Percentiles rank a stretch among this genome's conserved stretches.
These are phyloP conservation scores for Listrodromus nycthemerus DNA, from an alignment of 2,888 invertebrate species.

Conservation along the genomic window DNA sequence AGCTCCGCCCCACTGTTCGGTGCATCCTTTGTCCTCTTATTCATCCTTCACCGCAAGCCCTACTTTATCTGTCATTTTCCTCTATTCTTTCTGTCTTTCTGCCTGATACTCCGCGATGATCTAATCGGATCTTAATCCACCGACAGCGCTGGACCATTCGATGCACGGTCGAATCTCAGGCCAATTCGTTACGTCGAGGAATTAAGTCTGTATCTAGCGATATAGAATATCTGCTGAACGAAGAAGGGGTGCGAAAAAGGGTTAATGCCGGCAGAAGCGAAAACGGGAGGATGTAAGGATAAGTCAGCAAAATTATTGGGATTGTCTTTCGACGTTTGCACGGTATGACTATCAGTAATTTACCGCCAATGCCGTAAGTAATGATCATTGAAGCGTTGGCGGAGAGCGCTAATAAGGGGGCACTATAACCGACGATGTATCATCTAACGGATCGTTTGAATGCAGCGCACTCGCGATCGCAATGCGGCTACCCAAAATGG, in stretches of 20 bases:
- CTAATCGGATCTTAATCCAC: background rate
- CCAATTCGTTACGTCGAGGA: background rate
- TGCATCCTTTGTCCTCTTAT: slow-evolving; percentile 25
- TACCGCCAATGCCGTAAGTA: slow-evolving; percentile 74
- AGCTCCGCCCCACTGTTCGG: slow-evolving; percentile 50
- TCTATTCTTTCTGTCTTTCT: background rate
- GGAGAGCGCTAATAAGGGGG: slow-evolving; percentile 63
- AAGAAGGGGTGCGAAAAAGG: background rate
- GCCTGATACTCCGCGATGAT: background rate
- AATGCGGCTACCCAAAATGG: slow-evolving; percentile 56
- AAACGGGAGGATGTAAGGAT: slow-evolving; percentile 65
- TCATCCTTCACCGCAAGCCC: background rate
- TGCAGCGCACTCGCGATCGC: slow-evolving; percentile 21
- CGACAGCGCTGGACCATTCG: background rate
- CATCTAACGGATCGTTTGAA: slow-evolving; percentile 54
- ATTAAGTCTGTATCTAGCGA: background rate
- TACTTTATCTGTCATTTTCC: background rate
- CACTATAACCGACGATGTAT: slow-evolving; percentile 50
- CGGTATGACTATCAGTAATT: slow-evolving; percentile 72
- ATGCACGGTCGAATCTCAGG: background rate
- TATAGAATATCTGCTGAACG: slow-evolving; percentile 1
- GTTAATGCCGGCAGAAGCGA: slow-evolving; percentile 8
- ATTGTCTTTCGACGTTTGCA: slow-evolving; percentile 75
- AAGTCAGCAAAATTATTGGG: slow-evolving; percentile 75
- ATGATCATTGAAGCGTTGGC: slow-evolving; percentile 72